Evolutionary conservation across 23 tunicate species (phyloP), one percentile per base, ranked within the genome.

Genomic region (Styela clava): DNA sequence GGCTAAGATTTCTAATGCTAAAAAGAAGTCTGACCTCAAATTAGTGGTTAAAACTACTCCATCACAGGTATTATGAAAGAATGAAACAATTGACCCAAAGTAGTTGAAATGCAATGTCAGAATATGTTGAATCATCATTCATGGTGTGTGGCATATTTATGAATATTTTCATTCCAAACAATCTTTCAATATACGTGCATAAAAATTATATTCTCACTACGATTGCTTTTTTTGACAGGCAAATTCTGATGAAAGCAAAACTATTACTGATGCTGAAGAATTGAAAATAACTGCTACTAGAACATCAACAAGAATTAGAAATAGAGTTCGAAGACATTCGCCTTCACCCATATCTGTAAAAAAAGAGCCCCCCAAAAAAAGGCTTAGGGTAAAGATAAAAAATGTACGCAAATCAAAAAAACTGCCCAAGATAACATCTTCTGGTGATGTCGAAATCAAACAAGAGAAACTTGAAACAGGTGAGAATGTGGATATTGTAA

Each of bases 361-460:
- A 76, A 52, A 44, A 44, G 65, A 76, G n/a, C 81, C 65, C 12
- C 81, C 81, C 7, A 76, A 44, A 31, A 52, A 52, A 52, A 76
- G 44, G 31, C 27, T 76, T 9, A 76, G 27, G 12, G 81, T 76
- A 7, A 76, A 76, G 27, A 76, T 76, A 33, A 52, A 22, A 52
- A 76, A 76, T 76, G 26, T 52, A 16, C 35, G 37, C 35, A 76
- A 44, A 24, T 25, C 64, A 0, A 76, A 76, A 56, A 51, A 1
- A 52, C 24, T 24, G 63, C 31, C 81, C 16, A 74, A 74, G 33
- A 18, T 21, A 34, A 16, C 63, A 5, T 1, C 33, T 21, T 21
- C 28, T 21, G 18, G 22, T 33, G 44, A 36, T 44, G 81, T 29
- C 12, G 29, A 71, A 35, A 16, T 16, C 3, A 71, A 2, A 16